Percentiles rank a stretch among this genome's conserved stretches.
phyloP scores from a whole-genome alignment of 1,140 invertebrate genomes.

The Drosophila simulans region DNA sequence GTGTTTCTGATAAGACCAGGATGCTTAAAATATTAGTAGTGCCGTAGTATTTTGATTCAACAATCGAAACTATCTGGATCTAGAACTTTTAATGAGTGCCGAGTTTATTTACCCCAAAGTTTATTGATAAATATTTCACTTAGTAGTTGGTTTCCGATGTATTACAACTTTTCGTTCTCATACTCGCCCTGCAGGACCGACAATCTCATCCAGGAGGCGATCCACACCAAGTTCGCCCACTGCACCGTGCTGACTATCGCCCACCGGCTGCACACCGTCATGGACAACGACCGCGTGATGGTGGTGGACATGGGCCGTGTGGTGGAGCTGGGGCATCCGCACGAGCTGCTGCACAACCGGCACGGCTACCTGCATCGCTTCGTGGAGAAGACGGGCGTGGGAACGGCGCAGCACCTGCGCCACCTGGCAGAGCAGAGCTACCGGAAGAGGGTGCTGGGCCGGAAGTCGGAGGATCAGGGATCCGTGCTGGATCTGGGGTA shows the following conservation, averaged over 20 bases:
- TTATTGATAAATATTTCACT: too few relatives aligned
- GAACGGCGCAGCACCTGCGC: slow-evolving; percentile 65
- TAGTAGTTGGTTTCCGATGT: too few relatives aligned
- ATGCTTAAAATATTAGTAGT: not conserved
- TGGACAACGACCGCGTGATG: slow-evolving; percentile 91
- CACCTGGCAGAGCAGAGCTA: slow-evolving; percentile 75
- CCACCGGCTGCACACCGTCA: slow-evolving; percentile 92
- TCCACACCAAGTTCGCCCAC: slow-evolving; percentile 88
- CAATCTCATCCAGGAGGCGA: slow-evolving; percentile 90
- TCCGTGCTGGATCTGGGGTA: slow-evolving; percentile 33
- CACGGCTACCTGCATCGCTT: slow-evolving; percentile 85
- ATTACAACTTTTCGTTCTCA: too few relatives aligned
- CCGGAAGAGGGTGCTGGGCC: slow-evolving; percentile 59
- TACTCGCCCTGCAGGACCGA: slow-evolving; percentile 86
- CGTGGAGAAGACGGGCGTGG: slow-evolving; percentile 74
- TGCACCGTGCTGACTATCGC: slow-evolving; percentile 94
- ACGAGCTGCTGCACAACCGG: slow-evolving; percentile 87
- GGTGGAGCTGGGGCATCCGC: slow-evolving; percentile 90
- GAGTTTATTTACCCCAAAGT: not conserved
- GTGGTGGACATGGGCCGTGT: slow-evolving; percentile 89
- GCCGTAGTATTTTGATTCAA: not conserved
- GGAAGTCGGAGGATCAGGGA: slow-evolving; percentile 7
- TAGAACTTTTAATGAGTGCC: not conserved
- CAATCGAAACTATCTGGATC: not conserved
- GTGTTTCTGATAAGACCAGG: not conserved